Evolutionary conservation across 2,113 vertebrate genomes (phyloP).

Genomic region (Cyphomyrus discorhynchus): DNA sequence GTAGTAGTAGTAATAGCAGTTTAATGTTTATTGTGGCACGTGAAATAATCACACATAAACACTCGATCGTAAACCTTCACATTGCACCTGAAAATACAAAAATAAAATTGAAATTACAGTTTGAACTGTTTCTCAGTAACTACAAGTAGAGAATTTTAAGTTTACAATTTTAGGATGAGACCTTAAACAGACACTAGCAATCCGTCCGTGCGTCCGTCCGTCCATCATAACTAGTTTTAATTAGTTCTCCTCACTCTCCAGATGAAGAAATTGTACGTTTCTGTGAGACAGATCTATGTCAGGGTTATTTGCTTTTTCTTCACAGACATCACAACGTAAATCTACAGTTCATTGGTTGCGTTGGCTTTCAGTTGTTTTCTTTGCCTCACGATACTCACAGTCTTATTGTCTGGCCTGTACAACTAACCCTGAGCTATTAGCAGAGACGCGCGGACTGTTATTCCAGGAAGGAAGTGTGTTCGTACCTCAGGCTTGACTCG

Average conservation of each 20-base stretch:
- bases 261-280: not conserved
- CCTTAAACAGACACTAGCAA: not conserved
- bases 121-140: not conserved
- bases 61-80: not conserved
- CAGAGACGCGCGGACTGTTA: not conserved
- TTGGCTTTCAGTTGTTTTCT: not conserved
- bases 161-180: not conserved
- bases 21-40: not conserved
- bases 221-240: not conserved
- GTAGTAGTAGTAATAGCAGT: not conserved
- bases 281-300: not conserved
- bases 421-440: not conserved
- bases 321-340: not conserved
- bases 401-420: not conserved
- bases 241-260: not conserved
- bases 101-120: not conserved
- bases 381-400: not conserved
- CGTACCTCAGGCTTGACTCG: not conserved
- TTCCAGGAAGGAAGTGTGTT: not conserved
- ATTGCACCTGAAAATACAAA: not conserved
- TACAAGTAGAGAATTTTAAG: not conserved
- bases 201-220: not conserved
- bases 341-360: not conserved
- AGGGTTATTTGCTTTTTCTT: not conserved
- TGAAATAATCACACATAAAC: not conserved